These are phyloP conservation scores for Meghimatium bilineatum DNA, from an alignment of 2,888 invertebrate species.

Conservation along the genomic window DNA sequence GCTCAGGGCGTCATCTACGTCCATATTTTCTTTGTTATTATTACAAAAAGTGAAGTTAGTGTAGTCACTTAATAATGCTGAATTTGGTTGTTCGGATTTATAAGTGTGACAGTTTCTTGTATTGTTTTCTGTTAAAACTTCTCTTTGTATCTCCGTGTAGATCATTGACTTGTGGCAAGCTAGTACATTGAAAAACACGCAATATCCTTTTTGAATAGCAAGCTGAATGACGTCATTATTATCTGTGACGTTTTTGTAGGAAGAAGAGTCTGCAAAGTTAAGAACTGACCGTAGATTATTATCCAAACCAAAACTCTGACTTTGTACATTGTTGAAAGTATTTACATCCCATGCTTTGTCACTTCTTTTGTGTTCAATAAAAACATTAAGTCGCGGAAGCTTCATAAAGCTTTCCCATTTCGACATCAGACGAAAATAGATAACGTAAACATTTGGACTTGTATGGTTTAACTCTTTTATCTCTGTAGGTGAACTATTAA, in stretches of 20 bases:
- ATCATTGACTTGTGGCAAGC: conserved; percentile 21
- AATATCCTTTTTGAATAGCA: background rate
- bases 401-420: conserved; percentile 37
- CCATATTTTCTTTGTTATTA: background rate
- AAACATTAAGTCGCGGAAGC: conserved; percentile 7
- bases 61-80: background rate
- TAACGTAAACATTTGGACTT: conserved; percentile 8
- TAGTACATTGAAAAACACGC: conserved; percentile 3
- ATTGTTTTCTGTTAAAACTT: background rate
- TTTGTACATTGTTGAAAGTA: conserved; percentile 4
- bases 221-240: background rate
- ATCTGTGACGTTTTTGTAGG: background rate
- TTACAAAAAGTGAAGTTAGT: conserved; percentile 18
- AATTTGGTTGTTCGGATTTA: background rate
- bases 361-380: conserved; percentile 25
- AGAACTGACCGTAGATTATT: conserved; percentile 13
- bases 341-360: background rate
- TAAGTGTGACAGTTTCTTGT: background rate
- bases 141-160: background rate
- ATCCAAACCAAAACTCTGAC: background rate
- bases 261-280: background rate
- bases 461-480: background rate
- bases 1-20: background rate
- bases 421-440: conserved; percentile 37
- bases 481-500: background rate